Conservation (phyloP, 2,888 invertebrate genomes). For the Dolichopus griseipennis region DNA sequence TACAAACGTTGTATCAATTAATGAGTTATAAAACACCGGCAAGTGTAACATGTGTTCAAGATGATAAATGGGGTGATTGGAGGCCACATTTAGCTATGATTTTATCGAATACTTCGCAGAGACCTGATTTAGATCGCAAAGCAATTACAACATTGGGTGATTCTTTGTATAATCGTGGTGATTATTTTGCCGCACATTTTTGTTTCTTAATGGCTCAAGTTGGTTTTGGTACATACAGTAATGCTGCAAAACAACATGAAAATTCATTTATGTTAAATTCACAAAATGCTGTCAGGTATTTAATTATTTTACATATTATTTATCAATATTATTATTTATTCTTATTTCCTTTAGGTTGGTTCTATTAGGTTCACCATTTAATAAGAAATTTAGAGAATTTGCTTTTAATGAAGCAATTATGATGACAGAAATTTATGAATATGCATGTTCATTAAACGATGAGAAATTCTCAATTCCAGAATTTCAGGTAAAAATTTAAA, state of each 20-base stretch:
- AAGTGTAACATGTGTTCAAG: conserved; percentile 56
- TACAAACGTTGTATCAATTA: conserved; percentile 89
- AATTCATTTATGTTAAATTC: conserved; percentile 22
- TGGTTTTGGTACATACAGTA: conserved; percentile 38
- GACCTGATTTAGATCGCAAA: conserved; percentile 67
- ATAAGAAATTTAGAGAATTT: conserved; percentile 55
- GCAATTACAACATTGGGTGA: conserved; percentile 69
- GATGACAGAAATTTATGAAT: conserved; percentile 93
- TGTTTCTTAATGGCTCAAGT: conserved; percentile 75
- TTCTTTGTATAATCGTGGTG: conserved; percentile 63
- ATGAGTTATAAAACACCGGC: conserved; percentile 74
- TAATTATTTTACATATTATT: too few relatives aligned
- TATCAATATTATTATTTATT: too few relatives aligned
- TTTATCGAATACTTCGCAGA: conserved; percentile 70
- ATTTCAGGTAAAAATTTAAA: conserved; percentile 52
- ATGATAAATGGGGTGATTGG: conserved; percentile 87
- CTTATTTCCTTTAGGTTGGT: conserved; percentile 53
- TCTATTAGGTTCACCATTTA: conserved; percentile 68
- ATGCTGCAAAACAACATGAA: conserved; percentile 22
- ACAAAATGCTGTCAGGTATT: conserved; percentile 27
- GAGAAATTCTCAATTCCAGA: conserved; percentile 62
- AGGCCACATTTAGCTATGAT: conserved; percentile 93
- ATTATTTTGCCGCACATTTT: conserved; percentile 86
- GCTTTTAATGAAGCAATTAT: conserved; percentile 78
- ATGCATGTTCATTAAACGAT: conserved; percentile 73